Base-by-base conservation (phyloP, 2,113 vertebrate species). In the Rafetus swinhoei region DNA sequence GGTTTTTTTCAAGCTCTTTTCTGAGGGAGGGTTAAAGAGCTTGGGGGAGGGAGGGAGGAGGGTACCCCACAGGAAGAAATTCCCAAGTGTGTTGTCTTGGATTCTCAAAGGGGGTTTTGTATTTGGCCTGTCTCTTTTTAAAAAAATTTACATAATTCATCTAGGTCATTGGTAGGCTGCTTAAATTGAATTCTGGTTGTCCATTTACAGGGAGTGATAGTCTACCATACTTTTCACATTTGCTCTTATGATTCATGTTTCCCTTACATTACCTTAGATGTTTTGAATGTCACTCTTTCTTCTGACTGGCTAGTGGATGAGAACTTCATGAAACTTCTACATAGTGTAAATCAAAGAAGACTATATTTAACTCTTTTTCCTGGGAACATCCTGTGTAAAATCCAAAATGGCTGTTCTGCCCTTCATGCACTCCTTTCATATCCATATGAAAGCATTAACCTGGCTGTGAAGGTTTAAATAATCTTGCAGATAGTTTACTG, bases 321-420 rank as follows among this genome's bases (percentile, higher is more conserved):
- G 27, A 29, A 39, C 18, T 72, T 74, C 69, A 74, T 39, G 69
- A 74, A 74, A 39, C 18, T 74, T 74, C 3, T n/a, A 72, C 7
- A 72, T 69, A 10, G 32, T 35, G n/a, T 72, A 6, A 21, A 6
- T 21, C 18, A 1, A 81, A 32, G 0, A n/a, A 16, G 0, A 13
- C 4, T 82, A 7, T 3, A 15, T 65, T 80, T 92, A 29, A 14
- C 32, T 72, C 45, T 45, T n/a, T 21, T 72, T 72, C 18, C 7
- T 35, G 7, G 18, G n/a, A 4, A 62, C 25, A 29, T 62, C 25
- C 13, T 62, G 27, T 62, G 60, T 29, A 62, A 72, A 16, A 39
- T 35, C 9, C 69, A 72, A 72, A 74, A 21, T 35, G 18, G 18
- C 39, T 39, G 69, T 39, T 74, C 35, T 22, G n/a, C 69, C n/a